Evolutionary conservation across 2,797 vertebrate genomes (phyloP), one percentile per base, ranked within the genome.

Genomic region (Lithobates pipiens): DNA sequence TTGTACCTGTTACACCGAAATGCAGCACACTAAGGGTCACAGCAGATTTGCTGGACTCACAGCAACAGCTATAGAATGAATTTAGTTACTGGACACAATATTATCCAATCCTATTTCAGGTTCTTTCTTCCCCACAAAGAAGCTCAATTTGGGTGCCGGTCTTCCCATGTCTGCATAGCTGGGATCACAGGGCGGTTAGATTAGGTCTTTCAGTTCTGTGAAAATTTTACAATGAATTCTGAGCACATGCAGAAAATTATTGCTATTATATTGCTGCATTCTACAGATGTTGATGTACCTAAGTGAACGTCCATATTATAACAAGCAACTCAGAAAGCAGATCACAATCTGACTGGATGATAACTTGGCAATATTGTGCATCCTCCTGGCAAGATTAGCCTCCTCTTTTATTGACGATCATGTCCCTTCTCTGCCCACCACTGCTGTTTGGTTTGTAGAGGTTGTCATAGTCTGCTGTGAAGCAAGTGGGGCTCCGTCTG

Each of bases 401-500:
- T 5, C 4, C 50, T 54, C 13, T 10, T 54, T 54, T 18, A 54
- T 5, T 18, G 16, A 21, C 36, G 2, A 3, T 86, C 63, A 82
- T 39, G 90, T 89, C 15, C 90, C 91, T 50, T 95, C 95, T 88
- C 89, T 92, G 79, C 90, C 90, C 32, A 89, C 61, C 73, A 85
- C 90, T 0, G 87, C 23, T 0, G 91, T 88, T 16, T 95, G 95
- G 82, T 90, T 15, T 85, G 84, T 0, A 89, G 2, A 1, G 92
- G 88, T 6, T 90, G 90, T n/a, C 2, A n/a, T 5, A 11, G 11
- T 3, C 15, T 68, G 61, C 1, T 54, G 61, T 89, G 93, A 1
- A 89, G 73, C 0, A 32, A 29, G 3, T 3, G 95, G 80, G 2
- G 91, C 44, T 16, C 88, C 86, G 76, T 99, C 98, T 29, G 94